Base-by-base conservation (phyloP, 2,888 invertebrate species). In the Ctena decussata region DNA sequence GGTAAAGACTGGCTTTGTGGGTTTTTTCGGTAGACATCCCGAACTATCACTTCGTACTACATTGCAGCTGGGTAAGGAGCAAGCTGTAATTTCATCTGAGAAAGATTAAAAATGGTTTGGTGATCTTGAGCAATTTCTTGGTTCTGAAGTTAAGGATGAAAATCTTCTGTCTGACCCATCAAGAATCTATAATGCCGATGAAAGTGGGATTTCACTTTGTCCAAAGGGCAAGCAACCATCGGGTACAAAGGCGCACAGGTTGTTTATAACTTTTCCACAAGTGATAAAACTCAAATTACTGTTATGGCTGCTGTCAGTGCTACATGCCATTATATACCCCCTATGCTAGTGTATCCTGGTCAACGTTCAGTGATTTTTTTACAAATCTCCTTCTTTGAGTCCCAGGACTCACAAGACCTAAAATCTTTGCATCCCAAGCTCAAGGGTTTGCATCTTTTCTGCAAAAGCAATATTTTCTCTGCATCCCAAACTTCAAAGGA, bases 241-340 rank as follows among this genome's bases (percentile, higher is more conserved):
- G 5, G 75, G 79, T 32, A 44, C 35, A 11, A 37, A 37, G 78
- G 78, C 0, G 12, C 35, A 2, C n/a, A 15, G 27, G 35, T 70
- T 44, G 77, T 88, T 5, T 85, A 85, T 60, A n/a, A n/a, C 18
- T 27, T 77, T 21, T 75, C 60, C 0, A 27, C 77, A 0, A 49
- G 18, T 27, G 72, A 77, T 11, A 87, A 89, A 44, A 78, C 80
- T 0, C 89, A 89, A 53, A 82, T 89, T 35, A 89, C 86, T 0
- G 82, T 87, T 0, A 6, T 89, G 15, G 85, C 85, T 12, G 57
- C 70, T 12, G 32, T 78, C 30, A 85, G 69, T 77, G 82, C 81
- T 15, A 41, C 44, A 30, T 85, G 82, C 0, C 70, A 86, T 30
- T 85, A 79, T 41, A 27, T 79, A 6, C n/a, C 15, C 24, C 86